Percentiles rank a stretch among this genome's conserved stretches.
Conservation (phyloP, 2,113 vertebrate species). For the Pontoporia blainvillei region DNA sequence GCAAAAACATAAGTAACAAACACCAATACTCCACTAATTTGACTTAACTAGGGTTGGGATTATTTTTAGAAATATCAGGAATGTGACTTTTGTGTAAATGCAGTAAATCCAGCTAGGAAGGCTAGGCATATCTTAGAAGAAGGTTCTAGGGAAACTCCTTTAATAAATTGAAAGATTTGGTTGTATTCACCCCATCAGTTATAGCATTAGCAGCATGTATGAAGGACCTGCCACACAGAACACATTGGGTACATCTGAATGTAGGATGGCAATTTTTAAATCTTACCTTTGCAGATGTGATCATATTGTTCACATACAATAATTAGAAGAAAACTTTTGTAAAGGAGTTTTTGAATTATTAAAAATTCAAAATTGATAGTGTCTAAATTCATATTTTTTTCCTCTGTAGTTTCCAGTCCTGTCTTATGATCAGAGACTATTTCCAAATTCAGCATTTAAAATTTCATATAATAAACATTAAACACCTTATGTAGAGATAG, state of each 20-base stretch:
- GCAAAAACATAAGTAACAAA: not conserved
- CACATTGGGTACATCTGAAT: not conserved
- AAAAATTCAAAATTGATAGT: not conserved
- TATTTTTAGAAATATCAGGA: not conserved
- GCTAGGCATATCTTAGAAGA: not conserved
- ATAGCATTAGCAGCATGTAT: not conserved
- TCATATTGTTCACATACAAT: not conserved
- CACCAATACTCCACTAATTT: not conserved
- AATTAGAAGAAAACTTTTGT: not conserved
- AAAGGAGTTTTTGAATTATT: not conserved
- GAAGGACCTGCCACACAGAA: not conserved
- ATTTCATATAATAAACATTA: not conserved
- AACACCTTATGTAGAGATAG: not conserved
- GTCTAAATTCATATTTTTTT: conserved; percentile 9
- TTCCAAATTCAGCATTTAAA: conserved; percentile 10
- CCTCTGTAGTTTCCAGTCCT: not conserved
- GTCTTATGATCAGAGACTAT: not conserved
- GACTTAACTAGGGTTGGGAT: not conserved
- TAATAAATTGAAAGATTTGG: not conserved
- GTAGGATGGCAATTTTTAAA: not conserved
- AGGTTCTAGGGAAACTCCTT: not conserved
- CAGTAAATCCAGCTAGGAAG: not conserved
- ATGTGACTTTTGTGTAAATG: not conserved
- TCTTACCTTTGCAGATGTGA: not conserved
- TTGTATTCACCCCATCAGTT: not conserved